phyloP scores from a whole-genome alignment of 2,888 invertebrate species.

The Thymelicus lineola region DNA sequence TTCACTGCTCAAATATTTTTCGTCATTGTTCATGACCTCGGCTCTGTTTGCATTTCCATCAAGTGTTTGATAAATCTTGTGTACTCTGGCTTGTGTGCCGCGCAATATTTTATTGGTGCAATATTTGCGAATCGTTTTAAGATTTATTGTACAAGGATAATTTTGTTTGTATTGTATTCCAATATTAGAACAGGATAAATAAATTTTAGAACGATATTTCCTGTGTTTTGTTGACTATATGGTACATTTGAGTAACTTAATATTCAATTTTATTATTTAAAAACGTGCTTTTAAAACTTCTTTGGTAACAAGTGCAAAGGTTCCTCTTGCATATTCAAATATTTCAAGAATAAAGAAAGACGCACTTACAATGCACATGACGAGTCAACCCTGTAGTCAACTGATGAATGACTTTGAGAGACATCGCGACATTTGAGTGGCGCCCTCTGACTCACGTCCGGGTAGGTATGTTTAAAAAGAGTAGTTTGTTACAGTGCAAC shows the following conservation, averaged over 20 bases:
- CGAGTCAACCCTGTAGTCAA: constrained; percentile 27
- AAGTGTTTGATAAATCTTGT: constrained; percentile 42
- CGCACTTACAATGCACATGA: background rate
- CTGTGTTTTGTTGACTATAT: background rate
- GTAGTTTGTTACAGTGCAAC: constrained; percentile 5
- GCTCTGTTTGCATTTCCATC: constrained; percentile 43
- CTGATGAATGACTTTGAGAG: constrained; percentile 31
- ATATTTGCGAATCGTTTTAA: constrained; percentile 8
- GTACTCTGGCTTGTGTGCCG: background rate
- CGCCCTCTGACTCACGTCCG: constrained; percentile 33
- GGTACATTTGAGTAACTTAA: background rate
- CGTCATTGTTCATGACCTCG: constrained; percentile 46
- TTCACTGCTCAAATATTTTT: constrained; percentile 47
- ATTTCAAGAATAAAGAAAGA: too few species aligned
- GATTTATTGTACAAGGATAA: background rate
- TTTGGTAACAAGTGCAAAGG: background rate
- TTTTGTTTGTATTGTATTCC: background rate
- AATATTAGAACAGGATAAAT: constrained; percentile 8
- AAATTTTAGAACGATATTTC: background rate
- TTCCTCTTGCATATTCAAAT: background rate
- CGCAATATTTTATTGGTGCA: background rate
- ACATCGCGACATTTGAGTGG: constrained; percentile 34
- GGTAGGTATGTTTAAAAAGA: constrained; percentile 16
- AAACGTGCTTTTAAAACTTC: background rate
- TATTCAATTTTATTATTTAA: background rate